A percentile compares a stretch with the other conserved stretches of the same genome.
Evolutionary conservation across 2,888 invertebrate genomes (phyloP).

Genomic region (Amblyteles armatorius): DNA sequence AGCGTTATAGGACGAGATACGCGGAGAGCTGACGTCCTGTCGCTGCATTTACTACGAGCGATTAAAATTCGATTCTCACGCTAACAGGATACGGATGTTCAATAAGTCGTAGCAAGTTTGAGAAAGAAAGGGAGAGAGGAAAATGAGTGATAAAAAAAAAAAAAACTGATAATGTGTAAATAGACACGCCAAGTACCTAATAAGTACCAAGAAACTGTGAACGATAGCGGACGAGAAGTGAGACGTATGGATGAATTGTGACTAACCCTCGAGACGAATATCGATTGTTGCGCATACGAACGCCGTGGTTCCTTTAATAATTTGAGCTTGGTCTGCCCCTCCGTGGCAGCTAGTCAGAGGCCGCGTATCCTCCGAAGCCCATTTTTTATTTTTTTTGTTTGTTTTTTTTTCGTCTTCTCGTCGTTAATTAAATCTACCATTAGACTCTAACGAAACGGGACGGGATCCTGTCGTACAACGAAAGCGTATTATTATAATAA

Average conservation of each 20-base stretch:
- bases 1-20: conserved; percentile 6
- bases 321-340: conserved; percentile 65
- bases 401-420: conserved; percentile 10
- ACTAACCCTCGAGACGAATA: background rate
- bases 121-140: conserved; percentile 61
- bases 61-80: conserved; percentile 34
- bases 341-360: conserved; percentile 76
- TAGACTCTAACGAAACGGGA: conserved; percentile 22
- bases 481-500: conserved; percentile 35
- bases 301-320: conserved; percentile 50
- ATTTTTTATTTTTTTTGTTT: background rate
- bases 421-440: conserved; percentile 11
- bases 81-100: conserved; percentile 16
- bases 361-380: conserved; percentile 46
- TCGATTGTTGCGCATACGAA: conserved; percentile 44
- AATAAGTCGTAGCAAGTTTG: conserved; percentile 50
- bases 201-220: conserved; percentile 66
- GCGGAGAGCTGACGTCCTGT: conserved; percentile 20
- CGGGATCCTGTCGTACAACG: conserved; percentile 62
- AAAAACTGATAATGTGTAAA: conserved; percentile 69
- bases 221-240: conserved; percentile 66
- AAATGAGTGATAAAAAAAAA: conserved; percentile 60
- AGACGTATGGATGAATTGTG: conserved; percentile 19
- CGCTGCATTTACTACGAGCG: conserved; percentile 52
- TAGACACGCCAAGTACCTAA: conserved; percentile 71